phyloP scores from a whole-genome alignment of 2,113 vertebrate species.

The Pangasianodon hypophthalmus region DNA sequence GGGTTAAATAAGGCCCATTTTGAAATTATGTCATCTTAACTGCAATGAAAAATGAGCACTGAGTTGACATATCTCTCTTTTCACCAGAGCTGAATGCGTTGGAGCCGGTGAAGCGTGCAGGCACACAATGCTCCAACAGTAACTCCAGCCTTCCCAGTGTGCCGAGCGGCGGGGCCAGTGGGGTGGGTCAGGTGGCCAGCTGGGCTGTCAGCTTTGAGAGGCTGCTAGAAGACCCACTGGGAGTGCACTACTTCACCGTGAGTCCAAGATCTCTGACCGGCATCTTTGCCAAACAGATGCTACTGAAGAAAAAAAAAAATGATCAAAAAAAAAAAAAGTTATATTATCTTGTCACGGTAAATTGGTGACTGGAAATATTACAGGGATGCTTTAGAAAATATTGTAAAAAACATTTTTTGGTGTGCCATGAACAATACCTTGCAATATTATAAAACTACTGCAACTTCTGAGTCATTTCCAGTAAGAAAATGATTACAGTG shows the following conservation, averaged over 20 bases:
- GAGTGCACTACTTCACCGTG: constrained; percentile 90
- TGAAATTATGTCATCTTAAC: not conserved
- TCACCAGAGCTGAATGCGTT: constrained; percentile 73
- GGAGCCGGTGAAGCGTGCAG: constrained; percentile 69
- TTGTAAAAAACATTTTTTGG: not conserved
- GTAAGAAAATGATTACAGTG: not conserved
- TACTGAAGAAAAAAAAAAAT: not conserved
- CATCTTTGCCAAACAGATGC: not conserved
- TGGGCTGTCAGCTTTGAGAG: constrained; percentile 96
- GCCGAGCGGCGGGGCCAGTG: constrained; percentile 63
- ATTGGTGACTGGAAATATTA: not conserved
- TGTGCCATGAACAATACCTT: not conserved
- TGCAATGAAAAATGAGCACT: not conserved
- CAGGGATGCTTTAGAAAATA: not conserved
- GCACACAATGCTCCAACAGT: constrained; percentile 82
- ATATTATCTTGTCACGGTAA: not conserved
- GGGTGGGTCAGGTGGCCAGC: constrained; percentile 82
- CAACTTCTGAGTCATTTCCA: not conserved
- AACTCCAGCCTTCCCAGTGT: constrained; percentile 80
- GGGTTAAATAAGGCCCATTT: not conserved
- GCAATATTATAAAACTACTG: not conserved
- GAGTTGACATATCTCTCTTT: constrained; percentile 4
- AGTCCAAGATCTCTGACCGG: constrained; percentile 57
- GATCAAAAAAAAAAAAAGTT: not conserved
- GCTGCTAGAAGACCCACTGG: constrained; percentile 86